phyloP scores from a whole-genome alignment of 2,113 vertebrate genomes.

The Pampusana beccarii region DNA sequence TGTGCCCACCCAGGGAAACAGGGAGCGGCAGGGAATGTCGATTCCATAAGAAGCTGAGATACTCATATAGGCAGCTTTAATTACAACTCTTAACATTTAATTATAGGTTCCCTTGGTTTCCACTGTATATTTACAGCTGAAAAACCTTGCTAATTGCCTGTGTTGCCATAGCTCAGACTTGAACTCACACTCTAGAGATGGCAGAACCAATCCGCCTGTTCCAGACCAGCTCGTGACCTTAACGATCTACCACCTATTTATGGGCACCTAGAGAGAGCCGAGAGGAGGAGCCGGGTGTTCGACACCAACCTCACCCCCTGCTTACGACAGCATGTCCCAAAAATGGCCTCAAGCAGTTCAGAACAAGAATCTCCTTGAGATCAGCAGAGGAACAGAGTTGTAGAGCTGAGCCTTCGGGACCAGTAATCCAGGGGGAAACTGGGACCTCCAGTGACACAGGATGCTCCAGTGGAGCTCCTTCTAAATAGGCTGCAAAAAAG shows the following conservation, averaged over 20 bases:
- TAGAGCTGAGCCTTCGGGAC: background rate
- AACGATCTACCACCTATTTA: background rate
- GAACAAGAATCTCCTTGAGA: background rate
- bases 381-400: background rate
- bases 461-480: background rate
- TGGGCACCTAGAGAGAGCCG: background rate
- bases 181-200: background rate
- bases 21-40: slow-evolving; percentile 25
- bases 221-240: background rate
- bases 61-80: slow-evolving; percentile 28
- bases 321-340: background rate
- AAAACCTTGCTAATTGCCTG: slow-evolving; percentile 4
- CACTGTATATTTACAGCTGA: slow-evolving; percentile 10
- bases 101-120: slow-evolving; percentile 30
- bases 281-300: background rate
- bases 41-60: slow-evolving; percentile 39
- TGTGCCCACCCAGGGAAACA: background rate
- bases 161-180: background rate
- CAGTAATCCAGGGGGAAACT: background rate
- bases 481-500: background rate
- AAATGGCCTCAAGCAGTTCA: background rate
- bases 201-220: background rate
- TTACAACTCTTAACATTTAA: slow-evolving; percentile 42
- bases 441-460: background rate
- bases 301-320: fast-evolving